Evolutionary conservation across 2,797 vertebrate species (phyloP), one percentile per base, ranked within the genome.

Genomic region (Mionectes olivaceus): DNA sequence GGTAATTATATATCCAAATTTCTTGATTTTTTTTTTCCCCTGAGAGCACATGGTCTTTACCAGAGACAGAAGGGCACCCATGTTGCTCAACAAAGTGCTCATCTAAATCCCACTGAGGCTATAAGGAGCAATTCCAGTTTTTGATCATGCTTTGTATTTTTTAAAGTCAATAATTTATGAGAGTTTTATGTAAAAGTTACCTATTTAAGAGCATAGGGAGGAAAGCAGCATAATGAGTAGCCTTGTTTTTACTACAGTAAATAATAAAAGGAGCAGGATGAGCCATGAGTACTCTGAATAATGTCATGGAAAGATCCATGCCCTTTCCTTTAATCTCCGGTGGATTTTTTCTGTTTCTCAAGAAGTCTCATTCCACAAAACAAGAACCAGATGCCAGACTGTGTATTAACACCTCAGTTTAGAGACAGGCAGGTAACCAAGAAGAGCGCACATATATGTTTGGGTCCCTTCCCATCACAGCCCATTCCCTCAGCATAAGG

Each of bases 311-410:
- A 53, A 56, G 2, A 41, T 6, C 1, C 2, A 27, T 16, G 10
- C 23, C 10, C 4, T 47, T 79, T n/a, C 10, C 16, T 9, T 69
- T 76, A 4, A 19, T 5, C 5, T 52, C 22, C 28, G 10, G 9
- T 27, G 13, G 7, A n/a, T 13, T 83, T 60, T 47, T 61, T 25
- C 9, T 64, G 1, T 83, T 86, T 83, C 12, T 49, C 8, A 8
- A 3, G 4, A 67, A 13, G 3, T 7, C 2, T 2, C 1, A 4
- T 24, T 61, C 3, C 6, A 44, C 30, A 76, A 78, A 71, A 71
- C 3, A 44, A 63, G 7, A 68, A 28, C 2, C 9, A 25, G 10
- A 17, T 32, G 5, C 3, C 24, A n/a, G 8, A 4, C 16, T 46
- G 4, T 57, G 13, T 60, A 14, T 77, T 39, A 71, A 3, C 13